Evolutionary conservation across 2,113 vertebrate species (phyloP), one percentile per base, ranked within the genome.

Genomic region (Pholis gunnellus): DNA sequence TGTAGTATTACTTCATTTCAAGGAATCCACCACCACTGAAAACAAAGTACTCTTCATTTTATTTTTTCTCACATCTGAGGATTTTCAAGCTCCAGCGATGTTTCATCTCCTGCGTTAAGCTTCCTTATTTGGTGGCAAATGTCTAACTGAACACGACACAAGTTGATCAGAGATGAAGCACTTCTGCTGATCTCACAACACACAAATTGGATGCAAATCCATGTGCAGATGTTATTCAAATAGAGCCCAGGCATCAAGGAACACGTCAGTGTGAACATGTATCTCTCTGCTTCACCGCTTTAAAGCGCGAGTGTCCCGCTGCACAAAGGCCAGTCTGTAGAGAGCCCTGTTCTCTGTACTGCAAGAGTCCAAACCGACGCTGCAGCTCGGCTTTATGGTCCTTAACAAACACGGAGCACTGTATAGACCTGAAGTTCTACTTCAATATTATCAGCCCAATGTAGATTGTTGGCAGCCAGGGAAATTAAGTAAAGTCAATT

Each of bases 201-300:
- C 72, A 70, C 92, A 94, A 94, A 94, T 81, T 9, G 52, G 75
- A 93, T 93, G 92, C 88, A 94, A 93, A 93, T 91, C 20, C 52
- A 3, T 1, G 42, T 46, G 84, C 73, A 68, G 68, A 87, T 82
- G 57, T 52, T 84, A 89, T 88, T 91, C 85, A 92, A 92, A 92
- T 86, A 18, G 29, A 72, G 74, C 54, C 0, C 27, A 4, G 34
- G 61, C 76, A 71, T 87, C 70, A 87, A 63, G 81, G 80, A 79
- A 31, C 31, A 31, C 3, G 31, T 31, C 31, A 52, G 81, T 20
- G 31, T 25, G 82, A 75, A 34, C 67, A 7, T 48, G 75, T 17
- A 56, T 75, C 31, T 75, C 14, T 20, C 29, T 1, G 65, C 87
- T 84, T 40, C 81, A 11, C n/a, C 46, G 36, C 76, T 59, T 85